A percentile compares a stretch with the other conserved stretches of the same genome.
Evolutionary conservation across 2,888 invertebrate genomes (phyloP).

Genomic region (Merodon equestris): DNA sequence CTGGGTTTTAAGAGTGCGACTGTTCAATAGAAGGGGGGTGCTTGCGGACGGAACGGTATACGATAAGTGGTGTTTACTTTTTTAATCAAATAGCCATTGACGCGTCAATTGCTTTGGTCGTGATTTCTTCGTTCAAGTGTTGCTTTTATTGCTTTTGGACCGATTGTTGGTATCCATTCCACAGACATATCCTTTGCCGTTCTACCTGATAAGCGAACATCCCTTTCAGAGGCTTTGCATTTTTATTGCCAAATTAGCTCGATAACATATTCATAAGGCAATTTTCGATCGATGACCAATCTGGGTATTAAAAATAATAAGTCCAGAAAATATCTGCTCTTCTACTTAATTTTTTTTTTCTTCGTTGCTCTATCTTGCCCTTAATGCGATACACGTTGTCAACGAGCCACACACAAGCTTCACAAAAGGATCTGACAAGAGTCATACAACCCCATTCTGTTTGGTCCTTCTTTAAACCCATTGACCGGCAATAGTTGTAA

Average conservation of each 20-base stretch:
- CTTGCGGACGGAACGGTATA: no score
- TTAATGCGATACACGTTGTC: slow-evolving; percentile 39
- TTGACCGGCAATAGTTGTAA: slow-evolving; percentile 72
- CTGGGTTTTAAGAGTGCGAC: slow-evolving; percentile 42
- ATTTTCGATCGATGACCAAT: slow-evolving; percentile 68
- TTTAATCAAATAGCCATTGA: slow-evolving; percentile 53
- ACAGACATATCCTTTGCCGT: background rate
- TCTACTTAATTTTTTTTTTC: slow-evolving; percentile 3
- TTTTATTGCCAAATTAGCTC: slow-evolving; percentile 67
- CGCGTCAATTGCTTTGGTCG: slow-evolving; percentile 30
- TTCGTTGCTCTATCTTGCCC: slow-evolving; percentile 1
- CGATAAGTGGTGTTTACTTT: slow-evolving; percentile 31
- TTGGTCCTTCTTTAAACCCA: slow-evolving; percentile 47
- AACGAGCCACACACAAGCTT: slow-evolving; percentile 18
- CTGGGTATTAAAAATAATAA: slow-evolving; percentile 66
- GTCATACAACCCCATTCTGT: slow-evolving; percentile 9
- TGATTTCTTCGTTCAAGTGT: slow-evolving; percentile 49
- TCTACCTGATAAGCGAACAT: slow-evolving; percentile 38
- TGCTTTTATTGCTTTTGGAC: no score
- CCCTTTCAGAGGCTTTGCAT: slow-evolving; percentile 54
- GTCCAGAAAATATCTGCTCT: slow-evolving; percentile 54
- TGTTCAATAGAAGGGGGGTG: slow-evolving; percentile 1
- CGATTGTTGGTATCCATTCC: no score
- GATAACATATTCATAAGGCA: slow-evolving; percentile 69
- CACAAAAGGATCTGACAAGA: slow-evolving; percentile 22